Evolutionary conservation across 2,888 invertebrate species (phyloP), one percentile per base, ranked within the genome.

Genomic region (Tetrapedia diversipes): DNA sequence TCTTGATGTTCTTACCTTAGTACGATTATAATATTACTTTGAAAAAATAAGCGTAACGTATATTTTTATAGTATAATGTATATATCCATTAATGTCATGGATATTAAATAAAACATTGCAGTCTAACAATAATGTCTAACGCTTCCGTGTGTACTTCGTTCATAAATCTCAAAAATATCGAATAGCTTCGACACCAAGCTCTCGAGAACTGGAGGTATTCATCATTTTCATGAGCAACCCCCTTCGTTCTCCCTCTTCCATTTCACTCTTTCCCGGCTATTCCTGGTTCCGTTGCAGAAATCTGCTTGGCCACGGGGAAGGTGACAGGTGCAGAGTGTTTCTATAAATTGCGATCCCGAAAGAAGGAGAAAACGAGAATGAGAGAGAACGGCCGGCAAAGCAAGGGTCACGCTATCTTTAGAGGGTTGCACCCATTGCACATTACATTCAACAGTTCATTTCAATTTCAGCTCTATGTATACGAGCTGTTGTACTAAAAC

Each of bases 291-390:
- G 51, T n/a, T n/a, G 34, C 43, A 67, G 54, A 60, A 68, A 61
- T 51, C 41, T 56, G 43, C 43, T 68, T 59, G 76, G 63, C 60
- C 67, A 57, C 70, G 59, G 78, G 70, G 79, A 79, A 87, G 85
- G 83, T 89, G 89, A 88, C 89, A 89, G 89, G 89, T 89, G 89
- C 88, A 82, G 89, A 86, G 89, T 87, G 87, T 77, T 86, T 86
- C 86, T 86, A 89, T 89, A 89, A 89, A 89, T 89, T 88, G 84
- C 82, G 56, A 81, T 76, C 82, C 60, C 64, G 67, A 71, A 76
- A 78, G 79, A 79, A 74, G 54, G 65, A 79, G 71, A 59, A 76
- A 56, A 66, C 64, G 65, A 77, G 68, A 70, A 80, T n/a, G n/a
- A 63, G 63, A 65, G 67, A 66, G 61, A 66, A 57, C 53, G 67